Base-by-base conservation (phyloP, 2,888 invertebrate species). In the Microctonus brassicae region DNA sequence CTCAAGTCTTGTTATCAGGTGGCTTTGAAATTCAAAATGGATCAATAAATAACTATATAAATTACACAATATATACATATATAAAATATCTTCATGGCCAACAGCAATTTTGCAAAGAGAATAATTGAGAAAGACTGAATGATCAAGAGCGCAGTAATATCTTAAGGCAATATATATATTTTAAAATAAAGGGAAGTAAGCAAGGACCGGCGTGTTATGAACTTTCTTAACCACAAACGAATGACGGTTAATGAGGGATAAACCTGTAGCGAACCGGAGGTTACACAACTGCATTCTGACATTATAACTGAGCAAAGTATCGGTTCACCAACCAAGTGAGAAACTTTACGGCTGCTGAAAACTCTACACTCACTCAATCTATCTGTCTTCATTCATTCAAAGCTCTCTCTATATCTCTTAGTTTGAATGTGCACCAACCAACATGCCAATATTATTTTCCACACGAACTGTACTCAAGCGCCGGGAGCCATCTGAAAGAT, bases 241-340 rank as follows among this genome's bases (percentile, higher is more conserved):
- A 82, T 81, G 78, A 77, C 79, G 76, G 74, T 79, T 82, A 81
- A 82, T 78, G 82, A 80, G 81, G 80, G 76, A 79, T 77, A 79
- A 81, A 82, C 81, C 82, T 5, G 29, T n/a, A 29, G 29, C 3
- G 7, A 29, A 29, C 29, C 29, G 7, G 26, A 73, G 78, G 69
- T 70, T 74, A 67, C 67, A 67, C 29, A n/a, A 39, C 33, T 61
- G 42, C n/a, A 36, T 60, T 20, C 22, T 42, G 20, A 47, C 52
- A 60, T 68, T 13, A 47, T 57, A 69, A 36, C 24, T 53, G 39
- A 17, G 34, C 58, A 58, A 58, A 58, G 58, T 58, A 34, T 58
- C 58, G 34, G 29, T 33, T 58, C 58, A 58, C 33, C 26, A 58
- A 58, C 17, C 58, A 58, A 58, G 58, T 58, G 58, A 58, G 58